Base-by-base conservation (phyloP, 1,140 invertebrate species). In the Cherax quadricarinatus region DNA sequence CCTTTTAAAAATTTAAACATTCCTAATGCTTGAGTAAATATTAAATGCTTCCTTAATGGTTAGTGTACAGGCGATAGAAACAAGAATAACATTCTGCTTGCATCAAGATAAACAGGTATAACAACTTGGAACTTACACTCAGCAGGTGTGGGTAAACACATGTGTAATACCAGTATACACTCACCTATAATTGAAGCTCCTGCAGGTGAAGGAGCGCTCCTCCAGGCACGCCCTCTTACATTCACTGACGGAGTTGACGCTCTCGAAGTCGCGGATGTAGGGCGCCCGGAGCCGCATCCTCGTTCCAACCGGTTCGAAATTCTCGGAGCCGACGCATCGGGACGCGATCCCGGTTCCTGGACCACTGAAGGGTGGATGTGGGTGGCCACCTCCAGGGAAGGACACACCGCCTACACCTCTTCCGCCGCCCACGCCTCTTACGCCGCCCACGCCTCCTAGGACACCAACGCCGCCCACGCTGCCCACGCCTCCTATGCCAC, bases 131-230 rank as follows among this genome's bases (percentile, higher is more conserved):
- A 41, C 30, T 41, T 41, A 41, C 30, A 41, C 30, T 41, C 30
- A 41, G 30, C 30, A 41, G 30, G 2, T 41, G 30, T 1, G 30
- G 30, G 30, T 41, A 41, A 41, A 41, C 30, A 41, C 30, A 41
- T 0, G 30, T 2, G 30, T 41, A 41, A 41, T 2, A 57, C 9
- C 53, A 14, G 14, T 57, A 14, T 14, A 57, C 53, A 78, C 88
- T 57, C 82, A 90, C 88, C 88, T 90, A 81, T 84, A 90, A 30
- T 90, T 90, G n/a, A 90, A 90, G 49, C 88, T 90, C 80, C 62
- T 81, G 30, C 88, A 90, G 62, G 88, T 85, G 81, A 85, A 90
- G 62, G 57, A 30, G 6, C 88, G 62, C 62, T 82, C 48, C 14
- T 9, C 62, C 4, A 90, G 66, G 30, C 88, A 90, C 21, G 66